Base-by-base conservation (phyloP, 2,797 vertebrate species). In the Catharus ustulatus region DNA sequence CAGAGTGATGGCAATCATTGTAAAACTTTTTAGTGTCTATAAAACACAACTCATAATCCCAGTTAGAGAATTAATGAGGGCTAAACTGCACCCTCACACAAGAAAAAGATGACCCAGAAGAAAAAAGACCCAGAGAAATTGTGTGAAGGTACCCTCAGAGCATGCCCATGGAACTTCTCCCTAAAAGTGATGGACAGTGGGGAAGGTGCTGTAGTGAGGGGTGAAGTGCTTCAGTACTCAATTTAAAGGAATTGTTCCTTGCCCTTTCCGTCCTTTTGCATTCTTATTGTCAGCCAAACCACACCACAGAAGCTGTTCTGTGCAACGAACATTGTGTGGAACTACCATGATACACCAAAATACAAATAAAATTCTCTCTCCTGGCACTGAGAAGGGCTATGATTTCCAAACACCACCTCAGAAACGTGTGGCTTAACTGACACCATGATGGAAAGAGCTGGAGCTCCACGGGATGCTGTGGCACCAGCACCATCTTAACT, bases 391-490 rank as follows among this genome's bases (percentile, higher is more conserved):
- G 49, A 29, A 29, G 27, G 16, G 36, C 6, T 51, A 13, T 30
- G 16, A 51, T 40, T 71, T 67, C 49, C 54, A 55, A 46, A 30
- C 3, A 8, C 9, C n/a, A 23, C 12, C 45, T 38, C 51, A 61
- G 55, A 32, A 69, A 36, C 0, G 0, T 13, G 27, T 1, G 0
- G 21, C n/a, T 74, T 13, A 61, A 18, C 13, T 30, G 51, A 61
- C 46, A 63, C 34, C 0, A 0, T 9, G 45, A 67, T 0, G 27
- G 36, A 58, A 26, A 54, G 32, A 58, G 52, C 46, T 57, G 36
- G 18, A 87, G 40, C 10, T n/a, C 30, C 1, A 0, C 15, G 27
- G 40, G 63, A 76, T 34, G n/a, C 36, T 49, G n/a, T 46, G 51
- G 24, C 11, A 61, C 20, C 40, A 46, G 19, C 45, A 85, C 6